Evolutionary conservation across 2,797 vertebrate genomes (phyloP), one percentile per base, ranked within the genome.

Genomic region (Alfaro cultratus): DNA sequence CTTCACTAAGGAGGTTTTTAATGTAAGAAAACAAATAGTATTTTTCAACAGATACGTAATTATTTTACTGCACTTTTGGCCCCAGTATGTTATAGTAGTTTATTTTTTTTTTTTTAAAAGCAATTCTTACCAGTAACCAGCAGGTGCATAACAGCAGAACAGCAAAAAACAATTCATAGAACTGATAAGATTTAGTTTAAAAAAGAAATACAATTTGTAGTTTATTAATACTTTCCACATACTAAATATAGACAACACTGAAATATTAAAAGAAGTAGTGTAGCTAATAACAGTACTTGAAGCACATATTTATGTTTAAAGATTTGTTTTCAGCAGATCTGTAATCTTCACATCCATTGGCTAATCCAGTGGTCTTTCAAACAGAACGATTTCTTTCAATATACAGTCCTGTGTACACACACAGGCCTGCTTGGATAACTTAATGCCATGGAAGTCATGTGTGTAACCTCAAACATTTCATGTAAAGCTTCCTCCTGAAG

Each of bases 391-490:
- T 81, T 53, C 76, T 80, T 83, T 86, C 80, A 84, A 74, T 81
- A 82, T 83, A 87, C 83, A 93, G 76, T 77, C 83, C 75, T 79
- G 80, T 85, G 80, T 90, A 57, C 46, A 80, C 55, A 87, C 78
- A 51, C 79, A n/a, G 21, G 82, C 53, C 70, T 81, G 45, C 74
- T 72, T 86, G 75, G 74, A 83, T 89, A 86, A 91, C 85, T 78
- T 82, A 88, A 86, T 86, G 81, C 83, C 87, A 86, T 83, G 85
- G 85, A 87, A 82, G 89, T 92, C 87, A 86, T 90, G 90, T 85
- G 91, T 86, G 78, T 83, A 81, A 88, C 85, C 85, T 73, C 73
- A 23, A 87, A 83, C 79, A 78, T 82, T 26, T 34, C 76, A 57
- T 31, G 36, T 74, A 76, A 78, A 86, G 34, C 13, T 60, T 51